Conservation (phyloP, 1,140 invertebrate species). For the Plectrocnemia conspersa region DNA sequence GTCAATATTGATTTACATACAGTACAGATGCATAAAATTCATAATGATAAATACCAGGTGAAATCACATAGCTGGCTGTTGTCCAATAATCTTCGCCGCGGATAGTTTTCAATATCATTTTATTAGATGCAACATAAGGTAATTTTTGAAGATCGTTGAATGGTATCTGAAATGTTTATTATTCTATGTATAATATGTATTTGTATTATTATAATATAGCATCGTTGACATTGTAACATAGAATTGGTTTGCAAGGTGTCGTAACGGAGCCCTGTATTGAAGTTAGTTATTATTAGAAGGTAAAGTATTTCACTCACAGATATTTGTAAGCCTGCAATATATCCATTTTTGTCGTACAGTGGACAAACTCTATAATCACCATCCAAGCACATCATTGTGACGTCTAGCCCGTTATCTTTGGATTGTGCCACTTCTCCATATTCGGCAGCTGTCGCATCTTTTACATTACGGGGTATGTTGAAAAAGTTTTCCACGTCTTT, state of each 20-base stretch:
- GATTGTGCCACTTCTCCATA: constrained; percentile 43
- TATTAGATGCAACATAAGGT: constrained; percentile 40
- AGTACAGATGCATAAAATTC: too few relatives aligned
- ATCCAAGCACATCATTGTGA: constrained; percentile 41
- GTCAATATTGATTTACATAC: background rate
- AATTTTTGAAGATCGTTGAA: constrained; percentile 41
- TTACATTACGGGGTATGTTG: constrained; percentile 43
- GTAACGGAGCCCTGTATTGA: too few relatives aligned
- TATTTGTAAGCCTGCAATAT: constrained; percentile 46
- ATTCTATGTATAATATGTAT: too few relatives aligned
- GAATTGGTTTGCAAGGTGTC: too few relatives aligned
- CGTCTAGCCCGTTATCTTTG: constrained; percentile 38
- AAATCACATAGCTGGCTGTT: constrained; percentile 43
- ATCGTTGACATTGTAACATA: too few relatives aligned
- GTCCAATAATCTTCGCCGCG: constrained; percentile 47
- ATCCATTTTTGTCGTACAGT: constrained; percentile 43
- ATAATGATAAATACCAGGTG: constrained; percentile 39
- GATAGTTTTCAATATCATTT: constrained; percentile 42
- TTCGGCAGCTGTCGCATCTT: constrained; percentile 41
- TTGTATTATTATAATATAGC: too few relatives aligned
- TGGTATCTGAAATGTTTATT: constrained; percentile 42
- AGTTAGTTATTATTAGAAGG: background rate
- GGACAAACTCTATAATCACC: constrained; percentile 41
- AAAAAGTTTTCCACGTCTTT: constrained; percentile 46
- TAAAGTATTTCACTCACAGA: constrained; percentile 39